Percentiles rank a stretch among this genome's conserved stretches.
Evolutionary conservation across 2,888 invertebrate species (phyloP).

Genomic region (Rhagonycha lutea): DNA sequence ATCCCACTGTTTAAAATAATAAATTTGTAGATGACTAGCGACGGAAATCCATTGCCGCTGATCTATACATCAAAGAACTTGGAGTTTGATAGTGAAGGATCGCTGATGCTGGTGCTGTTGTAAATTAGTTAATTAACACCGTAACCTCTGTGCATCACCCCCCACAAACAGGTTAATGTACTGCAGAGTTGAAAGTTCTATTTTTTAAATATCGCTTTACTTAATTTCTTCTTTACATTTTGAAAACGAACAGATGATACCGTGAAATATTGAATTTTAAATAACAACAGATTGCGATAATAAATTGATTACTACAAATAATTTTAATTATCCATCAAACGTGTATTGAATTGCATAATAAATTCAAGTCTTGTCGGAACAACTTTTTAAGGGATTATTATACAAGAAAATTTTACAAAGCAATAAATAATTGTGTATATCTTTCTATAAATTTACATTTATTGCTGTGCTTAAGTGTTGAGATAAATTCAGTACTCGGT

Average conservation of each 20-base stretch:
- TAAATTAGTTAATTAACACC: conserved; percentile 51
- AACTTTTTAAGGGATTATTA: not conserved
- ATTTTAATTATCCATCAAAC: not conserved
- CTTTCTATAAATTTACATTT: not conserved
- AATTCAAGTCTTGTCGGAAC: not conserved
- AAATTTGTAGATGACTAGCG: conserved; percentile 28
- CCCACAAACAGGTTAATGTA: conserved; percentile 46
- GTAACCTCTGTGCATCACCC: conserved; percentile 44
- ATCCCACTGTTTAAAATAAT: conserved; percentile 40
- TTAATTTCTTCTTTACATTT: not conserved
- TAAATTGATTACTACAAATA: not conserved
- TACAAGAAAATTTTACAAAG: not conserved
- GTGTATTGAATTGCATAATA: not conserved
- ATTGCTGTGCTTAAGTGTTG: not conserved
- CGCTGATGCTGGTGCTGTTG: conserved; percentile 38
- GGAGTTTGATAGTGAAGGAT: conserved; percentile 30
- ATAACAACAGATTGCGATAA: not conserved
- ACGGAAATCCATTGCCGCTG: conserved; percentile 33
- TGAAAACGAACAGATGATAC: not conserved
- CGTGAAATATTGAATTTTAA: not conserved
- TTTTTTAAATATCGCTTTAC: not conserved
- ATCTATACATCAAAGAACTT: conserved; percentile 23
- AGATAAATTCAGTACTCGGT: not conserved
- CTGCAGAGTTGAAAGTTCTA: conserved; percentile 26
- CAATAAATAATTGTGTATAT: not conserved